Evolutionary conservation across 2,888 invertebrate species (phyloP).

Genomic region (Aquatica leii): DNA sequence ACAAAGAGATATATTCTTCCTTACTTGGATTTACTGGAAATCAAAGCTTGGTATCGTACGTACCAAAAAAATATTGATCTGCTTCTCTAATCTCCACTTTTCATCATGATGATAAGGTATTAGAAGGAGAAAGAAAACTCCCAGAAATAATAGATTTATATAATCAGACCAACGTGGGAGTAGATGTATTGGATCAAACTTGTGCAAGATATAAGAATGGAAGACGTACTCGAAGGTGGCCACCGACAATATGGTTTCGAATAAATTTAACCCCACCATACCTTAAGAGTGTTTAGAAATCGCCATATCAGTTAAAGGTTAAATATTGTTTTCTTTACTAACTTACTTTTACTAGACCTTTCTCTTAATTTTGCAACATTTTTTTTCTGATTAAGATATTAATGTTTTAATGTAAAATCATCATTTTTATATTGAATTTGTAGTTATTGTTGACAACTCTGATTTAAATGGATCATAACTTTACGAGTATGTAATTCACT

Average conservation of each 20-base stretch:
- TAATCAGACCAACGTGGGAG: not conserved
- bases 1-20: not conserved
- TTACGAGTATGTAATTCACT: too few species aligned
- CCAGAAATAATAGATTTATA: not conserved
- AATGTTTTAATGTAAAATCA: too few species aligned
- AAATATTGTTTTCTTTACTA: too few species aligned
- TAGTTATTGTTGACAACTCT: too few species aligned
- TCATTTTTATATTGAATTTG: too few species aligned
- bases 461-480: too few species aligned
- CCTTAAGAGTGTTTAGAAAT: too few species aligned
- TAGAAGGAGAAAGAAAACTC: not conserved
- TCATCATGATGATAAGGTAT: not conserved
- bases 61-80: not conserved
- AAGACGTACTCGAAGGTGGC: not conserved
- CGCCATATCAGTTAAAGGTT: too few species aligned
- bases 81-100: not conserved
- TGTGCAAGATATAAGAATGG: not conserved
- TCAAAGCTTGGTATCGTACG: not conserved
- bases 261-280: too few species aligned
- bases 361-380: too few species aligned
- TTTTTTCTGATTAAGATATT: too few species aligned
- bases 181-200: not conserved
- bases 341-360: too few species aligned
- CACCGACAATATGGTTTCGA: not conserved
- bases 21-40: not conserved